Percentiles rank a stretch among this genome's conserved stretches.
Evolutionary conservation across 2,797 vertebrate genomes (phyloP).

Genomic region (Prunella strophiata): DNA sequence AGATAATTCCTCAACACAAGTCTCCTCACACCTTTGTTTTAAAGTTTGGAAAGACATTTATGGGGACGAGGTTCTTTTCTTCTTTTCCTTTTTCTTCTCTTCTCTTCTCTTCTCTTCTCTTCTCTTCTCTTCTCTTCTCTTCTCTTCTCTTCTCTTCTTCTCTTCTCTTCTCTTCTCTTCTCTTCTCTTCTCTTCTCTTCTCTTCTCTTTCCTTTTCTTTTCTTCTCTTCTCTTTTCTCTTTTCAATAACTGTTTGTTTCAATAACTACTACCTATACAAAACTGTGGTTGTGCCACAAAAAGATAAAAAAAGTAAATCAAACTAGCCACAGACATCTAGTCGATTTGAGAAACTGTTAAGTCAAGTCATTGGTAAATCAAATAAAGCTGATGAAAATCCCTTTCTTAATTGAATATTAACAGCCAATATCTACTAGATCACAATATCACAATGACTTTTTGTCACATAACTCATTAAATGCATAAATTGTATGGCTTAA

Average conservation of each 20-base stretch:
- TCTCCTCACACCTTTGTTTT: not conserved
- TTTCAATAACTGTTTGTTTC: not conserved
- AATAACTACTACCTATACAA: not conserved
- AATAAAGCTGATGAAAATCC: not conserved
- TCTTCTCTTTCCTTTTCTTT: rapidly evolving
- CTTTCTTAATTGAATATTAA: not conserved
- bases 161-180: too few relatives aligned
- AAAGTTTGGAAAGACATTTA: not conserved
- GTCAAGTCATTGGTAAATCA: not conserved
- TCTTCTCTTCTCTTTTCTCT: rapidly evolving
- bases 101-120: too few relatives aligned
- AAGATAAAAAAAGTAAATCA: not conserved
- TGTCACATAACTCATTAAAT: not conserved
- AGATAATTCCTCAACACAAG: not conserved
- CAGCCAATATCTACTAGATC: not conserved
- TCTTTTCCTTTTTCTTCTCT: rapidly evolving
- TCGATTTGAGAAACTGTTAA: not conserved
- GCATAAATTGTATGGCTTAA: not conserved
- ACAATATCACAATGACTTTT: not conserved
- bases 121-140: too few relatives aligned
- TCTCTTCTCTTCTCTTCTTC: rapidly evolving
- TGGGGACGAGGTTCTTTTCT: not conserved
- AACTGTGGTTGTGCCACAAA: not conserved
- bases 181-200: too few relatives aligned
- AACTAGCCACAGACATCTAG: not conserved